Evolutionary conservation across 2,113 vertebrate species (phyloP).

Genomic region (Microcebus murinus): DNA sequence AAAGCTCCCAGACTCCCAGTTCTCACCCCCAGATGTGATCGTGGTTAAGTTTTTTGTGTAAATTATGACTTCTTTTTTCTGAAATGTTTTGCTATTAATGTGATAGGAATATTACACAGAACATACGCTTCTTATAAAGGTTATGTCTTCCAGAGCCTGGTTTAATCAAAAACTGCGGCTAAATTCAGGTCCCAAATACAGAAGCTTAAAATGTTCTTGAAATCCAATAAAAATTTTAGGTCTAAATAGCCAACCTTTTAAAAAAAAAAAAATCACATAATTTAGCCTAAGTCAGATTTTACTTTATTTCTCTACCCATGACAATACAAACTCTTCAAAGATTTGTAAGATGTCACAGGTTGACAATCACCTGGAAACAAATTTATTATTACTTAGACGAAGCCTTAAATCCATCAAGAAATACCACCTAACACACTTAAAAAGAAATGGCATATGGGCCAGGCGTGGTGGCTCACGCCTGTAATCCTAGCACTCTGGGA

Average conservation of each 20-base stretch:
- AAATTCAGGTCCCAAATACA: slow-evolving; percentile 2
- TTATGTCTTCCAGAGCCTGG: not conserved
- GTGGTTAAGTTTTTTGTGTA: not conserved
- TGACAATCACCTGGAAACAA: slow-evolving; percentile 51
- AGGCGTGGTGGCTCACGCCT: no score
- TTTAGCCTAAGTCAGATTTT: slow-evolving; percentile 12
- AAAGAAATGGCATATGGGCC: not conserved
- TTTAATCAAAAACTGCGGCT: not conserved
- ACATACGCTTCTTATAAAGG: not conserved
- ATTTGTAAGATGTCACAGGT: not conserved
- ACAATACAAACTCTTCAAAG: not conserved
- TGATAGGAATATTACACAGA: not conserved
- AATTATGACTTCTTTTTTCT: slow-evolving; percentile 36
- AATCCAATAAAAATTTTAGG: not conserved
- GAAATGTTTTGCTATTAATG: not conserved
- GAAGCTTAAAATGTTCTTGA: not conserved
- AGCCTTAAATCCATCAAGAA: not conserved
- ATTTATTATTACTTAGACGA: slow-evolving; percentile 10
- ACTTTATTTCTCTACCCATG: not conserved
- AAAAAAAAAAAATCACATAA: not conserved
- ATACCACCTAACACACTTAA: not conserved
- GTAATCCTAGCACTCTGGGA: no score
- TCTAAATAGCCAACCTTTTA: not conserved
- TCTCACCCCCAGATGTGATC: not conserved
- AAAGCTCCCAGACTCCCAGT: not conserved